Conservation (phyloP, 2,888 invertebrate genomes). For the Limenitis camilla region DNA sequence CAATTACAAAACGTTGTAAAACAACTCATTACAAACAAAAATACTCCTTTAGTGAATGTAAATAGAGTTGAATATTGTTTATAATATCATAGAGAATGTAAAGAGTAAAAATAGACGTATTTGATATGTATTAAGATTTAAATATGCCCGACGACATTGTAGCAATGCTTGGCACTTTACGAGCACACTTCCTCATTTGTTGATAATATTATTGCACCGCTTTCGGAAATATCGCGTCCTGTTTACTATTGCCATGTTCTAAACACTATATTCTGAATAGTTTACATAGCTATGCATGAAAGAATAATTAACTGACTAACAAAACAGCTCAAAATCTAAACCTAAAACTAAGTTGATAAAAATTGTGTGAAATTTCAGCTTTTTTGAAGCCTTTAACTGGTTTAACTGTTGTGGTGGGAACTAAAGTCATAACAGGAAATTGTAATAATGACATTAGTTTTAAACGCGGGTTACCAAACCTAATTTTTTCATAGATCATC, state of each 20-base stretch:
- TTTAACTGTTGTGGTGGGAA: no score
- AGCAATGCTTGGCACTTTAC: constrained; percentile 41
- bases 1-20: not conserved
- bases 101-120: constrained; percentile 43
- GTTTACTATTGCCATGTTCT: constrained; percentile 4
- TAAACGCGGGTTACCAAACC: no score
- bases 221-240: constrained; percentile 17
- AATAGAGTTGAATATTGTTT: constrained; percentile 2
- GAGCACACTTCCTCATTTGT: constrained; percentile 49
- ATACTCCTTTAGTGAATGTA: constrained; percentile 13
- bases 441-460: no score
- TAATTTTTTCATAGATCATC: no score
- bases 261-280: not conserved
- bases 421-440: no score
- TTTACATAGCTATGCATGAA: no score
- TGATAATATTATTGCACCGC: constrained; percentile 36
- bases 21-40: not conserved
- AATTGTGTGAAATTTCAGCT: no score
- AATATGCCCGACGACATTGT: constrained; percentile 55
- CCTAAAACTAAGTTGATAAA: no score
- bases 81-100: constrained; percentile 29
- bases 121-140: constrained; percentile 45
- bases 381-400: no score
- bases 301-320: no score
- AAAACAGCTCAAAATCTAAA: no score